These are phyloP conservation scores for mouse (Mus musculus) DNA, from an alignment of 2,113 vertebrate genomes.

Conservation along the genomic window DNA sequence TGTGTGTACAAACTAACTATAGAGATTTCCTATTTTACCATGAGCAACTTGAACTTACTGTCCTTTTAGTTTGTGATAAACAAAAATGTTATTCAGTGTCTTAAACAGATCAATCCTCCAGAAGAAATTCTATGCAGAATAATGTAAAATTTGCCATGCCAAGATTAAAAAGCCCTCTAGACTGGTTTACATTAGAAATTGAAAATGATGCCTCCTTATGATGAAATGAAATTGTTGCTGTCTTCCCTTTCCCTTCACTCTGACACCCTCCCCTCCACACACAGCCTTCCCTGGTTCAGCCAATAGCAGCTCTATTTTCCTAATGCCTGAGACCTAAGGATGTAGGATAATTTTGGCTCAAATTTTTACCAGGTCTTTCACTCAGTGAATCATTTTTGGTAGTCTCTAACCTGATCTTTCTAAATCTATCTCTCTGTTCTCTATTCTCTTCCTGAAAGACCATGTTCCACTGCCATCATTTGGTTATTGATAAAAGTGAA, in stretches of 20 bases:
- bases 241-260: not conserved
- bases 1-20: constrained; percentile 28
- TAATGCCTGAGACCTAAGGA: not conserved
- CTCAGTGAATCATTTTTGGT: not conserved
- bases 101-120: constrained; percentile 50
- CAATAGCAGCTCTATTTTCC: not conserved
- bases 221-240: constrained; percentile 25
- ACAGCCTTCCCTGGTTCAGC: not conserved
- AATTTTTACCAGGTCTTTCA: not conserved
- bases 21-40: constrained; percentile 68
- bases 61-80: constrained; percentile 32
- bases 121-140: constrained; percentile 51
- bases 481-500: not conserved
- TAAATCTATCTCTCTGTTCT: not conserved
- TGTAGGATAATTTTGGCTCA: not conserved
- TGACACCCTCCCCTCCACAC: not conserved
- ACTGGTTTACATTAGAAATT: constrained; percentile 69
- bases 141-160: constrained; percentile 16
- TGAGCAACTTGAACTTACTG: constrained; percentile 39
- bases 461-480: too few species aligned
- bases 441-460: not conserved
- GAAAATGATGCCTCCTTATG: constrained; percentile 33
- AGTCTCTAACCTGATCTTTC: not conserved
- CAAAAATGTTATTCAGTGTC: constrained; percentile 24
- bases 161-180: constrained; percentile 63